Evolutionary conservation across 2,888 invertebrate genomes (phyloP), one percentile per base, ranked within the genome.

Genomic region (Lasioglossum figueresi): DNA sequence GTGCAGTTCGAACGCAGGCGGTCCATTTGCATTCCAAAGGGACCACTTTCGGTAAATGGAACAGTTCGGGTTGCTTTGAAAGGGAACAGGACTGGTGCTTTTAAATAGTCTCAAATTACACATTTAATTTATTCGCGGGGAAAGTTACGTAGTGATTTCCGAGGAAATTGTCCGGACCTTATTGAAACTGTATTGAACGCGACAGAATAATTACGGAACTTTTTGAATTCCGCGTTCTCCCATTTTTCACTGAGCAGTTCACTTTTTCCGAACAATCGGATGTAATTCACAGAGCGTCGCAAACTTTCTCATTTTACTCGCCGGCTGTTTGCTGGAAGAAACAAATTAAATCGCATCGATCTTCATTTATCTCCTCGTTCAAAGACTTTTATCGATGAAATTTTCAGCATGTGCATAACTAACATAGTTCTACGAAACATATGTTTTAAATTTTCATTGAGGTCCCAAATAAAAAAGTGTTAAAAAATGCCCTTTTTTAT

Each of bases 21-120:
- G 40, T 37, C 73, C 45, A 66, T 66, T 79, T 79, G 37, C 73
- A 79, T 73, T 66, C 37, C 27, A 37, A 73, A 73, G 45, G 43
- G 19, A 45, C 63, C 79, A 59, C 19, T 79, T 79, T 45, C n/a
- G 40, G n/a, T 48, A 73, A 79, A 73, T 48, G 66, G 66, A 73
- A 73, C 63, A 45, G 27, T 37, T 27, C 37, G 34, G 31, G 40
- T 31, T n/a, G 12, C 34, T 16, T 27, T 59, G 72, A 63, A 63
- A 45, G 31, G 63, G n/a, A 63, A 43, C 19, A 45, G 31, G 48
- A 79, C 66, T 48, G 34, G 63, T 63, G 19, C 10, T n/a, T 45
- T 40, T 45, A 70, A 43, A 66, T 37, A n/a, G 73, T 72, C 45
- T 19, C 34, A 27, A 73, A 73, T 79, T 73, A 48, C 43, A 45